These are phyloP conservation scores for Tiliacea aurago DNA, from an alignment of 2,888 invertebrate species.

Conservation along the genomic window DNA sequence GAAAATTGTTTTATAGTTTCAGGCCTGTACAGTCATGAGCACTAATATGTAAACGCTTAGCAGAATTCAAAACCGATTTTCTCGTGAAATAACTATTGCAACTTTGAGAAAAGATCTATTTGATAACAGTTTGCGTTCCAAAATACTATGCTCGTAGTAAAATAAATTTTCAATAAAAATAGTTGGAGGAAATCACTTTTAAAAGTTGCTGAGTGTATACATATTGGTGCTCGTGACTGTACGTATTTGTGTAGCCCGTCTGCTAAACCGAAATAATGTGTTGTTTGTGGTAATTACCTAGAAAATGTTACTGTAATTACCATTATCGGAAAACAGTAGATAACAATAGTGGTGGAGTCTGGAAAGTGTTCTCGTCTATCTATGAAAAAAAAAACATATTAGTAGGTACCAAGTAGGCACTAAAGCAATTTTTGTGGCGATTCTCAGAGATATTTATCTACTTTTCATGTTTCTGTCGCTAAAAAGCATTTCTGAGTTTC, in stretches of 20 bases:
- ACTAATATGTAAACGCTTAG: too few species aligned
- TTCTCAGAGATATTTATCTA: not conserved
- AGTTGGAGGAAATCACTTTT: too few species aligned
- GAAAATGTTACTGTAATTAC: not conserved
- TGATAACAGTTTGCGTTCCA: too few species aligned
- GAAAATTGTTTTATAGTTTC: slow-evolving; percentile 26
- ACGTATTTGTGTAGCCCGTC: not conserved
- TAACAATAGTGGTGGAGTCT: too few species aligned
- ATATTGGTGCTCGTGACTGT: too few species aligned
- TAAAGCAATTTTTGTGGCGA: not conserved
- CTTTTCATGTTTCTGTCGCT: not conserved
- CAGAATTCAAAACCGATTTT: too few species aligned
- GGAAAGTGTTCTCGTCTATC: not conserved
- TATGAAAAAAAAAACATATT: not conserved
- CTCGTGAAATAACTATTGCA: too few species aligned
- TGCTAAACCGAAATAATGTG: not conserved
- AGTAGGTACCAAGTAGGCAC: not conserved
- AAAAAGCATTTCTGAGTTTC: not conserved
- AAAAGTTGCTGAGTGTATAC: too few species aligned
- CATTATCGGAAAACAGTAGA: not conserved
- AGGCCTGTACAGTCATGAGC: too few species aligned
- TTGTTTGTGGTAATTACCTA: not conserved
- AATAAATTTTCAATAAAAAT: too few species aligned
- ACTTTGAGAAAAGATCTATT: too few species aligned
- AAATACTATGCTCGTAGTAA: too few species aligned